Conservation (phyloP, 2,113 vertebrate species). For the Eonycteris spelaea region DNA sequence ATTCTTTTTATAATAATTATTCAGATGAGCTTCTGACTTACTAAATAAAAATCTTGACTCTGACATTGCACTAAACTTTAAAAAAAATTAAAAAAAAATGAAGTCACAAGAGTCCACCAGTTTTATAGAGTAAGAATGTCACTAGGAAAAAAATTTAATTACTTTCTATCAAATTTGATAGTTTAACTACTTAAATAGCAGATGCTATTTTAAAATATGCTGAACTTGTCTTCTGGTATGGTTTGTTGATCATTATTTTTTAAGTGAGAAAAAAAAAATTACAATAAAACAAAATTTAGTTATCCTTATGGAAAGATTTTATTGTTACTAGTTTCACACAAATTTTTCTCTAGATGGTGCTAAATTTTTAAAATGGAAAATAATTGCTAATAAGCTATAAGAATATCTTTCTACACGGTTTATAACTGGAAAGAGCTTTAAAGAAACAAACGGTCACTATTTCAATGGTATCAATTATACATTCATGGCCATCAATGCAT, state of each 20-base stretch:
- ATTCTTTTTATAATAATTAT: background rate
- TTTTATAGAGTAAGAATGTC: background rate
- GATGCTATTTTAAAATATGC: background rate
- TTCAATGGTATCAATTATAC: background rate
- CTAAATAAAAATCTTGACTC: background rate
- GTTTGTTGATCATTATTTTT: slow-evolving; percentile 19
- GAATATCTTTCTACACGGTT: background rate
- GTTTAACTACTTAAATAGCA: slow-evolving; percentile 4
- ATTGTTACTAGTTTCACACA: background rate
- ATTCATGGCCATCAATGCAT: background rate
- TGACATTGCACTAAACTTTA: background rate
- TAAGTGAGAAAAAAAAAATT: background rate
- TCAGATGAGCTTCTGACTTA: background rate
- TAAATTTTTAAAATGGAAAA: slow-evolving; percentile 44
- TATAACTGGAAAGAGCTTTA: background rate
- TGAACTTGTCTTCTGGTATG: background rate
- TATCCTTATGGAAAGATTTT: slow-evolving; percentile 21
- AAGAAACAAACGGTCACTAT: background rate
- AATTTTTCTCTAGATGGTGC: background rate
- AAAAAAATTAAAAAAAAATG: background rate
- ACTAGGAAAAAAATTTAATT: background rate
- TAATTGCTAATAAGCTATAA: slow-evolving; percentile 4
- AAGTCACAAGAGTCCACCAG: background rate
- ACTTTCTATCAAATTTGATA: background rate
- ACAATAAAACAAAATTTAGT: slow-evolving; percentile 12